phyloP scores from a whole-genome alignment of 2,113 vertebrate genomes.

The Ailuropoda melanoleuca region DNA sequence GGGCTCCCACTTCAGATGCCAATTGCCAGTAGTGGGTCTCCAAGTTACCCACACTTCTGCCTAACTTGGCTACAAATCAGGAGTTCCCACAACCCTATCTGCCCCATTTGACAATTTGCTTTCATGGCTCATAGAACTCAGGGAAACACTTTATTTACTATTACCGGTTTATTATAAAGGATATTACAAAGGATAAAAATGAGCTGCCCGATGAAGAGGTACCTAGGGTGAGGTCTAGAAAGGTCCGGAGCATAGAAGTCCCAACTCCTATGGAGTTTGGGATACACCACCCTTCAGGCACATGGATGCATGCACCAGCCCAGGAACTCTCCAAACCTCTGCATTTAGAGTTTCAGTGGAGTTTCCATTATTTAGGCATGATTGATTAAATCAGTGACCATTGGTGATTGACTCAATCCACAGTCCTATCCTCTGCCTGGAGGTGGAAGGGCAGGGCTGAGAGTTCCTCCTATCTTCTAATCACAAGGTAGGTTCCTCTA shows the following conservation, averaged over 20 bases:
- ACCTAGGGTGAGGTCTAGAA: background rate
- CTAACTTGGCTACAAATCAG: background rate
- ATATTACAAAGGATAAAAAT: background rate
- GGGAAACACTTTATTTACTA: background rate
- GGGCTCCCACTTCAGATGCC: background rate
- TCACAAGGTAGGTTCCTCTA: background rate
- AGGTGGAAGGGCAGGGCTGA: background rate
- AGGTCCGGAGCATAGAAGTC: background rate
- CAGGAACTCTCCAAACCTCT: background rate
- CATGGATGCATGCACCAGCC: background rate
- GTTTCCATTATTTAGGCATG: background rate
- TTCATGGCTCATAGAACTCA: background rate
- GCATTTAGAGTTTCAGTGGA: background rate
- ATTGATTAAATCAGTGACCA: background rate
- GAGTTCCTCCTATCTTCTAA: background rate
- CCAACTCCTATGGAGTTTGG: background rate
- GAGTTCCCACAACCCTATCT: background rate
- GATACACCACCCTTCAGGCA: background rate
- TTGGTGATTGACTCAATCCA: background rate
- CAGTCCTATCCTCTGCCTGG: background rate
- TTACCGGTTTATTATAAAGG: background rate
- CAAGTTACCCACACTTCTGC: background rate
- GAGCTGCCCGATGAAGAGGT: background rate
- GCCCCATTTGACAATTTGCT: background rate
- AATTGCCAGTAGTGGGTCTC: background rate